Percentiles rank a stretch among this genome's conserved stretches.
These are phyloP conservation scores for Rhipidura dahli DNA, from an alignment of 2,113 vertebrate species.

Conservation along the genomic window DNA sequence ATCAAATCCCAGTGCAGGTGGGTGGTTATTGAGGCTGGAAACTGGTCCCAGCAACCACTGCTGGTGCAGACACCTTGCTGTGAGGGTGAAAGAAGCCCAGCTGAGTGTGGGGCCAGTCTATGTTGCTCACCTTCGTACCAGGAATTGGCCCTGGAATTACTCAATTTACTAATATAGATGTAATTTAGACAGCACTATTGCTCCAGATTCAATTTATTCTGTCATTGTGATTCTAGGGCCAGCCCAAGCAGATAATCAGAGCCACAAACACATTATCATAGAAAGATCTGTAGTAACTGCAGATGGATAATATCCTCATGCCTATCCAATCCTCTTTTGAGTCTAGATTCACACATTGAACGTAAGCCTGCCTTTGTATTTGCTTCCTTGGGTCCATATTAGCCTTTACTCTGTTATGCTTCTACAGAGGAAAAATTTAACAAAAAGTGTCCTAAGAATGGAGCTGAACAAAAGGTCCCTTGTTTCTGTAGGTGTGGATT, in stretches of 20 bases:
- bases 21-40: not conserved
- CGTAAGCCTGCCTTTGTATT: constrained; percentile 12
- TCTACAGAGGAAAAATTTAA: not conserved
- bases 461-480: constrained; percentile 34
- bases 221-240: not conserved
- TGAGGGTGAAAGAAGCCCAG: not conserved
- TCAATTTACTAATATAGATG: not conserved
- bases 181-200: not conserved
- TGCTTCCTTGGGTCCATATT: not conserved
- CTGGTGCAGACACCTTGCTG: not conserved
- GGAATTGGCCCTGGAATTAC: rapidly evolving
- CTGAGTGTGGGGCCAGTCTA: not conserved
- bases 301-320: not conserved
- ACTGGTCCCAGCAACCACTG: not conserved
- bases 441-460: not conserved
- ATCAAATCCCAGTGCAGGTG: not conserved
- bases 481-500: constrained; percentile 50
- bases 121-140: not conserved
- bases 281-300: not conserved
- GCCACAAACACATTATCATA: not conserved
- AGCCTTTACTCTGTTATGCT: not conserved
- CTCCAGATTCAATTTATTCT: not conserved
- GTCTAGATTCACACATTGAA: not conserved
- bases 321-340: not conserved
- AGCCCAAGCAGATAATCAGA: not conserved